Conservation (phyloP, 1,140 invertebrate genomes). For the Pseudomyrmex dendroicus region DNA sequence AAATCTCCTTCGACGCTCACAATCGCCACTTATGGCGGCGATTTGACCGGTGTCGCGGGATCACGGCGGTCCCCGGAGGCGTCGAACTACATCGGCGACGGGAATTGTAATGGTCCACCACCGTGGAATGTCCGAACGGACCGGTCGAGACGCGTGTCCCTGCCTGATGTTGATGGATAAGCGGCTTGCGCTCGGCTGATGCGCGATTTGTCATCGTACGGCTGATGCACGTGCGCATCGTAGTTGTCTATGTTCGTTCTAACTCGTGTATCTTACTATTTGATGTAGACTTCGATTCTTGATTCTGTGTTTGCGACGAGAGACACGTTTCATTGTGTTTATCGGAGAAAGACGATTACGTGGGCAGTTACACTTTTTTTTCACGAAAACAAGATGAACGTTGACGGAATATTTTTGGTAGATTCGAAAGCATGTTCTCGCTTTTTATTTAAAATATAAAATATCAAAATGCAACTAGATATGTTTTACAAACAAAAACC, state of each 20-base stretch:
- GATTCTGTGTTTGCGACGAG: background rate
- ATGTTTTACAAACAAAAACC: too few species aligned
- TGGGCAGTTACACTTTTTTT: background rate
- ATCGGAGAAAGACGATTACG: background rate
- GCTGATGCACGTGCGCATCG: conserved; percentile 44
- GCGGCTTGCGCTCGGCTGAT: conserved; percentile 62
- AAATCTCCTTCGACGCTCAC: conserved; percentile 59
- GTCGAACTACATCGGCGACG: conserved; percentile 30
- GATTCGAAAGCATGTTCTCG: too few species aligned
- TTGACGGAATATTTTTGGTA: background rate
- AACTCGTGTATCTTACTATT: conserved; percentile 47
- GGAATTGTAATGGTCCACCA: conserved; percentile 49
- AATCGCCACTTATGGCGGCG: conserved; percentile 48
- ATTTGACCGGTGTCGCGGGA: conserved; percentile 45
- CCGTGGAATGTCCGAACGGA: conserved; percentile 29
- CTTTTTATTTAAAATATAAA: too few species aligned
- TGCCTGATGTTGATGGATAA: conserved; percentile 74
- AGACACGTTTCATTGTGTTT: conserved; percentile 24
- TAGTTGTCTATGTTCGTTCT: conserved; percentile 51
- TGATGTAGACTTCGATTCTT: conserved; percentile 30
- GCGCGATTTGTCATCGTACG: conserved; percentile 77
- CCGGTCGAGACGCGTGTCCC: conserved; percentile 54
- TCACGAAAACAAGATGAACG: background rate
- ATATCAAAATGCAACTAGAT: background rate
- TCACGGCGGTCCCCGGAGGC: conserved; percentile 32